Percentiles rank a stretch among this genome's conserved stretches.
phyloP scores from a whole-genome alignment of 2,888 invertebrate genomes.

The Dasysyrphus albostriatus region DNA sequence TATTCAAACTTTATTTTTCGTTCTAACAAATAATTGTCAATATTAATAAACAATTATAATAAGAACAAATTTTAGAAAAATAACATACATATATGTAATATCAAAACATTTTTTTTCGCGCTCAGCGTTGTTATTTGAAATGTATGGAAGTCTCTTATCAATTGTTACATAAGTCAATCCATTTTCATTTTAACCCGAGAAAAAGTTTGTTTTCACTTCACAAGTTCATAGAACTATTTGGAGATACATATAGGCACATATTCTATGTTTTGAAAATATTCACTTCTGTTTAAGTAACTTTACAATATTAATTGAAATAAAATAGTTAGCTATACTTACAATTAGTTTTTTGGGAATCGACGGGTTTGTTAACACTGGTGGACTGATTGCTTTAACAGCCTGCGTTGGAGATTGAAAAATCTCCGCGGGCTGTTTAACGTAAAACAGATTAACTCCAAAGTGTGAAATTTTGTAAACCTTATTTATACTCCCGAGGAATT shows the following conservation, averaged over 20 bases:
- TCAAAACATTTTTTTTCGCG: constrained; percentile 42
- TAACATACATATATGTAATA: not conserved
- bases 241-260: not conserved
- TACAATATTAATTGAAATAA: not conserved
- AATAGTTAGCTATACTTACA: constrained; percentile 80
- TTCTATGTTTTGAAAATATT: not conserved
- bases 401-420: constrained; percentile 83
- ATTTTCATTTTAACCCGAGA: constrained; percentile 4
- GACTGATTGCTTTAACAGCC: constrained; percentile 84
- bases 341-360: constrained; percentile 83
- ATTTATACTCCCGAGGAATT: constrained; percentile 79
- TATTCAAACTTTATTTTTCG: not conserved
- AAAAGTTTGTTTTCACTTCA: constrained; percentile 1
- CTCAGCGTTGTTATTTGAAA: constrained; percentile 10
- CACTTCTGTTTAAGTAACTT: not conserved
- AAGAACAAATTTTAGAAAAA: not conserved
- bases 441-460: constrained; percentile 84
- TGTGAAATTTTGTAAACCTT: constrained; percentile 84
- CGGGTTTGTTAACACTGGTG: constrained; percentile 81
- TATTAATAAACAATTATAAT: not conserved
- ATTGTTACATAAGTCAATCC: constrained; percentile 59
- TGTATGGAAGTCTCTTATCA: constrained; percentile 27
- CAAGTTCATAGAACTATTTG: constrained; percentile 21
- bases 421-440: constrained; percentile 84
- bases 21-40: not conserved